Percentiles rank a stretch among this genome's conserved stretches.
phyloP scores from a whole-genome alignment of 2,888 invertebrate species.

The Limnephilus auricula region DNA sequence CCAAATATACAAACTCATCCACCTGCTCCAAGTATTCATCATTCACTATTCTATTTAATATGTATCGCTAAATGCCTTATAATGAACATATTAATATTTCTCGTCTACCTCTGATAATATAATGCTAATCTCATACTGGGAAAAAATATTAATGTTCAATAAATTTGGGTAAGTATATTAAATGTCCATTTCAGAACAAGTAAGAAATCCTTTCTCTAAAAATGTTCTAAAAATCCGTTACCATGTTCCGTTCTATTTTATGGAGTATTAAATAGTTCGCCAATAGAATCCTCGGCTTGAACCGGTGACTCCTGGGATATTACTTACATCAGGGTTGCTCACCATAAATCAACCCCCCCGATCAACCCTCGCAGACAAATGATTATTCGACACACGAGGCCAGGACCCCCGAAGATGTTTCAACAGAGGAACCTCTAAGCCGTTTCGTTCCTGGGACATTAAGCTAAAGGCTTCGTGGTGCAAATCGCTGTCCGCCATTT shows the following conservation, averaged over 20 bases:
- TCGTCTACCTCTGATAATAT: background rate
- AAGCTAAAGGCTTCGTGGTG: slow-evolving; percentile 28
- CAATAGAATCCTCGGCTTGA: slow-evolving; percentile 25
- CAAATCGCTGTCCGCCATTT: slow-evolving; percentile 36
- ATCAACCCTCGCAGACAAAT: slow-evolving; percentile 34
- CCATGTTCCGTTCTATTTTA: background rate
- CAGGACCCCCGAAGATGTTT: slow-evolving; percentile 45
- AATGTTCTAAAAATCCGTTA: background rate
- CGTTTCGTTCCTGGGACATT: slow-evolving; percentile 36
- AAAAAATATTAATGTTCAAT: background rate
- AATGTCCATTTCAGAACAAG: background rate
- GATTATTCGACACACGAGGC: slow-evolving; percentile 45
- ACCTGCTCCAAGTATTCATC: no score
- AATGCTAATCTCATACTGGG: background rate
- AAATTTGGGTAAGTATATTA: background rate
- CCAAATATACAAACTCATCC: no score
- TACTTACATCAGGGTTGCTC: slow-evolving; percentile 30
- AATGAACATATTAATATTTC: background rate
- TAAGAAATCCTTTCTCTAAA: background rate
- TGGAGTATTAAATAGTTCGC: background rate
- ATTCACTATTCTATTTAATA: no score
- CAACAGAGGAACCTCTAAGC: slow-evolving; percentile 10
- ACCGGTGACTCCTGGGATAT: slow-evolving; percentile 4
- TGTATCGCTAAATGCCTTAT: background rate
- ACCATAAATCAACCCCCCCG: slow-evolving; percentile 28